These are phyloP conservation scores for Herpetotheres cachinnans DNA, from an alignment of 2,113 vertebrate genomes.

Conservation along the genomic window DNA sequence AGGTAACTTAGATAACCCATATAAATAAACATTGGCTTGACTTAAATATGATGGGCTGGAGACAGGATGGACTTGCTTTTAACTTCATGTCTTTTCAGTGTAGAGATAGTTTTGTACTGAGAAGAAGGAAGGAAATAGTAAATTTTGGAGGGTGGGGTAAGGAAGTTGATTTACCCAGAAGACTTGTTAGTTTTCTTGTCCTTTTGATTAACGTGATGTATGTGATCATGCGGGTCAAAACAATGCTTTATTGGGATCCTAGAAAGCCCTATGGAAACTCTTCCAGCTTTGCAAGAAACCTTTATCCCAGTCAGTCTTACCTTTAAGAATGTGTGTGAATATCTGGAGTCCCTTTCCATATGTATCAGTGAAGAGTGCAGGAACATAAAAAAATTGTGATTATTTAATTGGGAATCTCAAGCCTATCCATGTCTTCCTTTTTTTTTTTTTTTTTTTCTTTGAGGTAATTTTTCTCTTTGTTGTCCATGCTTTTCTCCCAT, in stretches of 20 bases:
- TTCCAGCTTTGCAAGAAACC: background rate
- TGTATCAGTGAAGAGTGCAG: background rate
- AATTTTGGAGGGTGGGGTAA: rapidly evolving
- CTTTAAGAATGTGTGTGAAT: background rate
- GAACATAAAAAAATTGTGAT: background rate
- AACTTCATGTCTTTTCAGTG: background rate
- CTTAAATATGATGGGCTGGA: background rate
- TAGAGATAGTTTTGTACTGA: background rate
- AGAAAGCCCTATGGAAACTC: background rate
- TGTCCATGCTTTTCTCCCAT: background rate
- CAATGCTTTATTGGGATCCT: background rate
- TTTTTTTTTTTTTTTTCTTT: too few relatives aligned
- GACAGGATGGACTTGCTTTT: background rate
- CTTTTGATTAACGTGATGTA: background rate
- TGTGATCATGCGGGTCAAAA: background rate
- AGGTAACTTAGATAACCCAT: background rate
- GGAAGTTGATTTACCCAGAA: background rate
- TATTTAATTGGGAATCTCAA: background rate
- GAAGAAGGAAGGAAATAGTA: background rate
- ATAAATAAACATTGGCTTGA: background rate
- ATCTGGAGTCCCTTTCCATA: background rate
- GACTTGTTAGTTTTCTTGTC: background rate
- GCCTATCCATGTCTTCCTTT: too few relatives aligned
- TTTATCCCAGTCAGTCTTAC: background rate
- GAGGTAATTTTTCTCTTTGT: background rate